Evolutionary conservation across 2,888 invertebrate genomes (phyloP), one percentile per base, ranked within the genome.

Genomic region (Altica lythri): DNA sequence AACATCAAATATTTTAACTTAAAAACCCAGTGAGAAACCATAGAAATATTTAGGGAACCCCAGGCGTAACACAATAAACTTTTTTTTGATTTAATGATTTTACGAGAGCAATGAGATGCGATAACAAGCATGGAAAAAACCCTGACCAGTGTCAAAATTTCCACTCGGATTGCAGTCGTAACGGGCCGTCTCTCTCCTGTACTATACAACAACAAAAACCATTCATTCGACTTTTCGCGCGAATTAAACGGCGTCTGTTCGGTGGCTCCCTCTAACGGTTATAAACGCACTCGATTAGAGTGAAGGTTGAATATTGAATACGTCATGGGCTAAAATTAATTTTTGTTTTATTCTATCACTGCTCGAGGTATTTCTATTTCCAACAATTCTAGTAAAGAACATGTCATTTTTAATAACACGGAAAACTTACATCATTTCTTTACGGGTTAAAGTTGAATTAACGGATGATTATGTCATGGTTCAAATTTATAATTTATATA

Each of bases 301-400:
- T 62, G 64, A 64, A 64, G 64, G 64, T 64, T 62, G 60, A 59
- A 59, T 57, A 51, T 40, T 12, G 34, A 22, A 22, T 29, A 60
- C 60, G 60, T 61, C 63, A 63, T 53, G 19, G 16, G 60, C 60
- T 63, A 63, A 62, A 63, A 60, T 62, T 62, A 63, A 59, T 60
- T 57, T 61, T 29, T 6, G 29, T 29, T 3, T 2, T 29, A 10
- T 29, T 2, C 4, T 27, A 27, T 27, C n/a, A 10, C 53, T 46
- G 40, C 48, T 51, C 40, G 57, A 59, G 57, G 54, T 55, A 49
- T 57, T 59, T 59, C 59, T n/a, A n/a, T n/a, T 59, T 59, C 59
- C 58, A 58, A 55, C 49, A 49, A 53, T 34, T 27, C 29, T 35
- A 44, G 29, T n/a, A 29, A 14, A 14, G 29, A 51, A 37, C 37